Evolutionary conservation across 2,113 vertebrate genomes (phyloP), one percentile per base, ranked within the genome.

Genomic region (Chrysemys picta): DNA sequence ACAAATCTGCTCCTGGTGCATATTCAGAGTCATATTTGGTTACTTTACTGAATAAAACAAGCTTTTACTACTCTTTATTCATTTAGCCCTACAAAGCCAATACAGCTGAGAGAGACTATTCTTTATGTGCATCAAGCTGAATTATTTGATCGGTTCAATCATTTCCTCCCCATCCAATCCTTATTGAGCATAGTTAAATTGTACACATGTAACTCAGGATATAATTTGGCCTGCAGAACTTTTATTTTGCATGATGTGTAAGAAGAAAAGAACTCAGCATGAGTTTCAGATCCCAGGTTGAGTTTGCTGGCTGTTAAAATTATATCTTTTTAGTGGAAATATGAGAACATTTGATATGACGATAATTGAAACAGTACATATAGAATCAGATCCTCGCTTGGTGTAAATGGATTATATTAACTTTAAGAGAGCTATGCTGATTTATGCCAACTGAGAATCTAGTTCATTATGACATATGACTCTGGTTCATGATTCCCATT

Each of bases 211-310:
- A 45, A 47, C 12, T 78, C 38, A 78, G 42, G 25, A 25, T 25
- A 78, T 45, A 78, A 47, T 78, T 25, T 78, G 75, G 42, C 75
- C 24, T 78, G 42, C 6, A 47, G 11, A 78, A 78, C 11, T 45
- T 78, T 47, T 78, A 78, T 47, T 78, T 45, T 29, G 3, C 3
- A 16, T 78, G 22, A 45, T 78, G 25, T 27, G 11, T 13, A 1
- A 47, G 1, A 75, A 53, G 6, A 22, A n/a, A 83, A 59, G 22
- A 83, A 87, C 0, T 80, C 54, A 69, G 29, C 16, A 31, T 1
- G 5, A 8, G 3, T 88, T 92, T 89, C 35, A 78, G 49, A 2
- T 53, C 9, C 1, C 2, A 2, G 1, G 1, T 76, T 1, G 4
- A 45, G 42, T 47, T 78, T 42, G 5, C 9, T 42, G 21, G 4